phyloP scores from a whole-genome alignment of 2,888 invertebrate species.

The Rapana venosa region DNA sequence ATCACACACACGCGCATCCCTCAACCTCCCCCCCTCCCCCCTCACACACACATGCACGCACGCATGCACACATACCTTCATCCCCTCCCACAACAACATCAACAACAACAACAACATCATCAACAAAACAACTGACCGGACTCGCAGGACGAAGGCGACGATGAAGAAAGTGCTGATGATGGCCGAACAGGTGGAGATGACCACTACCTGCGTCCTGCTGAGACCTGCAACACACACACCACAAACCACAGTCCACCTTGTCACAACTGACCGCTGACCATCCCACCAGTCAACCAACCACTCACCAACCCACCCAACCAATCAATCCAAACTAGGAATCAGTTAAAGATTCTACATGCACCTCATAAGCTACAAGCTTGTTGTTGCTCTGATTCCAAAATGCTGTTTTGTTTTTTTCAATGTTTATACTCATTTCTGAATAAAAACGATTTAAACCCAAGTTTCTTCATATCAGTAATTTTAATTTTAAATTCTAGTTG shows the following conservation, averaged over 20 bases:
- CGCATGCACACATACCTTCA: neutral
- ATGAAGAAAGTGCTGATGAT: slow-evolving; percentile 71
- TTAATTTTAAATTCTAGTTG: neutral
- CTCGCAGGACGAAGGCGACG: slow-evolving; percentile 66
- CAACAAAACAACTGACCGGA: slow-evolving; percentile 55
- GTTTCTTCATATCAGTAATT: neutral
- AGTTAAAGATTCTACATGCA: neutral
- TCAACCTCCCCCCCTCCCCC: too few species aligned
- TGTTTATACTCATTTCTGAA: too few species aligned
- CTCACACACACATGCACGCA: neutral
- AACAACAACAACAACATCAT: neutral
- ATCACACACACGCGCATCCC: too few species aligned
- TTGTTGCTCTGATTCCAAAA: too few species aligned
- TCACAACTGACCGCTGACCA: neutral
- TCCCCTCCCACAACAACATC: too few species aligned
- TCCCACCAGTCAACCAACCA: too few species aligned
- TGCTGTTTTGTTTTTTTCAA: too few species aligned
- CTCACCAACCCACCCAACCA: too few species aligned
- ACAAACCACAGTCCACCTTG: neutral
- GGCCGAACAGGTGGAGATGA: slow-evolving; percentile 71
- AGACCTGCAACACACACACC: slow-evolving; percentile 58
- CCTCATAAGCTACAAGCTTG: too few species aligned
- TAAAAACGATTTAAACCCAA: too few species aligned
- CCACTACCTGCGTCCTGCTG: slow-evolving; percentile 69
- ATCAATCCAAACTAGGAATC: neutral